phyloP scores from a whole-genome alignment of 1,140 invertebrate genomes.

The Polyergus mexicanus region DNA sequence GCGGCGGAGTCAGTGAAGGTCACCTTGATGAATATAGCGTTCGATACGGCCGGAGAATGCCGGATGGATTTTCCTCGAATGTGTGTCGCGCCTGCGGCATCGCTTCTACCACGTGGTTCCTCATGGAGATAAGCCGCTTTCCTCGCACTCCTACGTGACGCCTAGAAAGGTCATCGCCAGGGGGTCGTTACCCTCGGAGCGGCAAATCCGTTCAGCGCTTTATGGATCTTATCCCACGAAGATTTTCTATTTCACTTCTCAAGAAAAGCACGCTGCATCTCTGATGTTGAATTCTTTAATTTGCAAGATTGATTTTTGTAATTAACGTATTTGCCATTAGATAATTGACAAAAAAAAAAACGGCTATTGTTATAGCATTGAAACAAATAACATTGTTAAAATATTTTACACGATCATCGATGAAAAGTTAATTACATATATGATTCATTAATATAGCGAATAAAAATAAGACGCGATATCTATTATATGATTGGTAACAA shows the following conservation, averaged over 20 bases:
- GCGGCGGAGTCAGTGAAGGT: constrained; percentile 42
- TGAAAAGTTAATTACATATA: constrained; percentile 15
- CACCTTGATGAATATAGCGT: constrained; percentile 57
- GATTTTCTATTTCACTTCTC: neutral
- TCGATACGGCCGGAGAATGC: constrained; percentile 29
- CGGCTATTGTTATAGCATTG: neutral
- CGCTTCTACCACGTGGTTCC: constrained; percentile 24
- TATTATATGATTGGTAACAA: neutral
- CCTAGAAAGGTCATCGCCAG: constrained; percentile 43
- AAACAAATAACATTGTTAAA: neutral
- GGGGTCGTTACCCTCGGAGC: constrained; percentile 33
- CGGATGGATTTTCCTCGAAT: constrained; percentile 52
- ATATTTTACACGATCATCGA: neutral
- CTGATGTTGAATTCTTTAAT: neutral
- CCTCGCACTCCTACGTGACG: neutral
- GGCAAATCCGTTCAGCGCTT: neutral
- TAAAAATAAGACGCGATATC: constrained; percentile 21
- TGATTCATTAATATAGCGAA: neutral
- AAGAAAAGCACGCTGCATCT: neutral
- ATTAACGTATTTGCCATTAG: too few relatives aligned
- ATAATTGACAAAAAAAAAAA: neutral
- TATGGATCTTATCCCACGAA: neutral
- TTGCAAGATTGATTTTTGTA: neutral
- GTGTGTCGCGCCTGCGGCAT: constrained; percentile 32
- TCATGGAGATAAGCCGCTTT: neutral